Percentiles rank a stretch among this genome's conserved stretches.
These are phyloP conservation scores for Noctua comes DNA, from an alignment of 2,888 invertebrate genomes.

Conservation along the genomic window DNA sequence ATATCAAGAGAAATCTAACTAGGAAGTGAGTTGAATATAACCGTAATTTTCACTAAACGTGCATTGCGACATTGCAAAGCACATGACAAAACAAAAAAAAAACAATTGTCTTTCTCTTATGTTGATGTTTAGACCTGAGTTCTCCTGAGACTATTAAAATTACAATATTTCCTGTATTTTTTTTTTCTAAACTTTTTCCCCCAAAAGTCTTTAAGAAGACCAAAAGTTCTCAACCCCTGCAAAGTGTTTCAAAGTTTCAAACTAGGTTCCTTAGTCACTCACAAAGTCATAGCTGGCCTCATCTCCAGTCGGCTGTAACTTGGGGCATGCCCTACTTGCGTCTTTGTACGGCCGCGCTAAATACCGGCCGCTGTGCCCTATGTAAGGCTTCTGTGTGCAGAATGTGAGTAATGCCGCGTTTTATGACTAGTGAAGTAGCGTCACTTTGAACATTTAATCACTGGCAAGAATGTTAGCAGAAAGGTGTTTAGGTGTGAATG, in stretches of 20 bases:
- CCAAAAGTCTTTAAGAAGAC: neutral
- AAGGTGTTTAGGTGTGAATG: constrained; percentile 20
- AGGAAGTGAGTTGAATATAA: neutral
- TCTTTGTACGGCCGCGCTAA: constrained; percentile 56
- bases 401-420: constrained; percentile 42
- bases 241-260: constrained; percentile 17
- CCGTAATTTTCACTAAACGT: neutral
- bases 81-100: neutral
- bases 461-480: constrained; percentile 26
- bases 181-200: neutral
- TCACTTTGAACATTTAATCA: constrained; percentile 44
- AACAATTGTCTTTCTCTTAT: neutral
- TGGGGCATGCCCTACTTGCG: constrained; percentile 56
- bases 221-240: constrained; percentile 10
- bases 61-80: neutral
- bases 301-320: constrained; percentile 20
- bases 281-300: constrained; percentile 35
- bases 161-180: neutral
- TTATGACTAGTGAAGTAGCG: constrained; percentile 34
- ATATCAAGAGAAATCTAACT: constrained; percentile 18
- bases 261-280: constrained; percentile 16
- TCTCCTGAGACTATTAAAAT: too few species aligned
- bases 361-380: constrained; percentile 59
- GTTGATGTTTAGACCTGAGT: neutral
- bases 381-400: constrained; percentile 64